These are phyloP conservation scores for Euplagia quadripunctaria DNA, from an alignment of 2,888 invertebrate genomes.

Conservation along the genomic window DNA sequence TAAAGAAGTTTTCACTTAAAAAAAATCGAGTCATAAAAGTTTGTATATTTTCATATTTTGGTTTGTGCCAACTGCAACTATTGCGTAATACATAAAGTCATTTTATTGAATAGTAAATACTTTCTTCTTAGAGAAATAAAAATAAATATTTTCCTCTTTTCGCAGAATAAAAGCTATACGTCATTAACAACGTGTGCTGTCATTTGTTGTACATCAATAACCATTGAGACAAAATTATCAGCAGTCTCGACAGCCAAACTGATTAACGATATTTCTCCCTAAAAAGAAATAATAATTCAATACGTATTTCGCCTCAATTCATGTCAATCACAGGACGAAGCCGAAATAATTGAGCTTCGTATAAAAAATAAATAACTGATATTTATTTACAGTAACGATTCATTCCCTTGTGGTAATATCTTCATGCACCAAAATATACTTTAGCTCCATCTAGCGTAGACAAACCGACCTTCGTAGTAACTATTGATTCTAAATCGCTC, in stretches of 20 bases:
- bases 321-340: background rate
- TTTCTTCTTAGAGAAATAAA: background rate
- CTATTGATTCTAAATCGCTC: too few species aligned
- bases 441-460: too few species aligned
- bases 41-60: too few species aligned
- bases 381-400: background rate
- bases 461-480: too few species aligned
- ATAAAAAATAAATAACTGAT: background rate
- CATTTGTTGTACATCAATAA: background rate
- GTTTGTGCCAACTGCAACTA: too few species aligned
- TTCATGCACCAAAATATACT: background rate
- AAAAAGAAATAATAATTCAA: constrained; percentile 7
- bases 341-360: constrained; percentile 1
- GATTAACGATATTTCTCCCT: constrained; percentile 5
- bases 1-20: too few species aligned
- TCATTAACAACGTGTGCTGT: background rate
- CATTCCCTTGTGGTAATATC: background rate
- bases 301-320: background rate
- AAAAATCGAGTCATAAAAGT: too few species aligned
- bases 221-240: background rate
- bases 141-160: background rate
- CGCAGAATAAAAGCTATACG: background rate
- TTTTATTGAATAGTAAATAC: too few species aligned
- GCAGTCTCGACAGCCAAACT: background rate
- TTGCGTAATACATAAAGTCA: too few species aligned